Conservation (phyloP, 2,888 invertebrate species). For the Diarsia rubi region DNA sequence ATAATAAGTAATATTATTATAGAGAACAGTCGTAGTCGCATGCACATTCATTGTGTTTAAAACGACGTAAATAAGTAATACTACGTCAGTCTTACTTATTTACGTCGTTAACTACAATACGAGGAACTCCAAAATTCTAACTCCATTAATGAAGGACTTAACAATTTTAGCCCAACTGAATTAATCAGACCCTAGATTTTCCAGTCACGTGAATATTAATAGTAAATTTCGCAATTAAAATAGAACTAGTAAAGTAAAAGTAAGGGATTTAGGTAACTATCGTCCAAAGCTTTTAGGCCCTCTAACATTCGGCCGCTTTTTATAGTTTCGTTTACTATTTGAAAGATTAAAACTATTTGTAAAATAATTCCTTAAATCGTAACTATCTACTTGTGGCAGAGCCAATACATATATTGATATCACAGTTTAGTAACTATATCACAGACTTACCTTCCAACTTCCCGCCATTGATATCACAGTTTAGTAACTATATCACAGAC, state of each 20-base stretch:
- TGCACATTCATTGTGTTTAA: too few species aligned
- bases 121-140: background rate
- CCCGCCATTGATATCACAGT: too few species aligned
- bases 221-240: background rate
- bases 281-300: background rate
- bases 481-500: too few species aligned
- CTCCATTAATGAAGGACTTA: background rate
- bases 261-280: background rate
- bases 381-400: too few species aligned
- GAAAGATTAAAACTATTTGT: background rate
- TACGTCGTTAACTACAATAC: background rate
- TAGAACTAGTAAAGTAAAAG: background rate
- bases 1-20: too few species aligned
- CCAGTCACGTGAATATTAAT: background rate
- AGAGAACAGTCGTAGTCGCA: too few species aligned
- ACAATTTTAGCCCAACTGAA: background rate
- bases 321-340: background rate
- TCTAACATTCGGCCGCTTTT: background rate
- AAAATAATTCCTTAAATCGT: background rate
- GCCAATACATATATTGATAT: too few species aligned
- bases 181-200: constrained; percentile 5
- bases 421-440: too few species aligned
- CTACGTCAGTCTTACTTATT: background rate
- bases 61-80: too few species aligned
- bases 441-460: too few species aligned